Percentiles rank a stretch among this genome's conserved stretches.
These are phyloP conservation scores for Drosophila miranda DNA, from an alignment of 1,140 invertebrate species.

Conservation along the genomic window DNA sequence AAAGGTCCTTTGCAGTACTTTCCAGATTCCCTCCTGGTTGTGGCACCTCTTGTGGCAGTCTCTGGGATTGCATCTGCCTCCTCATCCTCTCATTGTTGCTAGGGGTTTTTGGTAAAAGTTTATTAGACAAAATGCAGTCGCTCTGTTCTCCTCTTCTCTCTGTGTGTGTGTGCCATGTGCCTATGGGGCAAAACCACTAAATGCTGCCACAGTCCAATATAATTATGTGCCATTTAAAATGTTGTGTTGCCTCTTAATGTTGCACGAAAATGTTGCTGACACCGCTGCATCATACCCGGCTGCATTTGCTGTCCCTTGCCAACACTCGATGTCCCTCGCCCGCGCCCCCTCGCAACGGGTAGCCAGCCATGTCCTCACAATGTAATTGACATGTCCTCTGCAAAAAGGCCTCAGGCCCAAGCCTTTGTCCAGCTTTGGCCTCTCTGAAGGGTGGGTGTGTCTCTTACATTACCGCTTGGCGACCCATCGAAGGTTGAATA, in stretches of 20 bases:
- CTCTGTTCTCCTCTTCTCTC: neutral
- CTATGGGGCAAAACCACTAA: conserved; percentile 51
- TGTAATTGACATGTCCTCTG: conserved; percentile 73
- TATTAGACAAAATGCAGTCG: conserved; percentile 69
- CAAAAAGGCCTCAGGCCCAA: conserved; percentile 26
- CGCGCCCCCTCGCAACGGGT: too few species aligned
- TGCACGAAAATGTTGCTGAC: conserved; percentile 29
- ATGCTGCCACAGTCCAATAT: conserved; percentile 69
- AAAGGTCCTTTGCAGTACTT: conserved; percentile 48
- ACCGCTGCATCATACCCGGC: conserved; percentile 17
- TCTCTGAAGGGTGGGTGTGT: neutral
- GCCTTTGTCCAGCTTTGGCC: conserved; percentile 16
- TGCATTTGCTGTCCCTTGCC: conserved; percentile 27
- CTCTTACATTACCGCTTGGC: conserved; percentile 66
- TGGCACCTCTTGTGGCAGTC: conserved; percentile 2
- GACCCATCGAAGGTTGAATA: conserved; percentile 74
- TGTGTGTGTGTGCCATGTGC: conserved; percentile 23
- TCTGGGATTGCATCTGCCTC: neutral
- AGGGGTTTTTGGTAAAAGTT: conserved; percentile 57
- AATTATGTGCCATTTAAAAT: conserved; percentile 78
- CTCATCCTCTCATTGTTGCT: conserved; percentile 30
- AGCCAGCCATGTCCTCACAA: conserved; percentile 55
- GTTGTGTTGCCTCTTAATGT: conserved; percentile 57
- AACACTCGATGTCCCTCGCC: too few species aligned
- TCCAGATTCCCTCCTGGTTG: conserved; percentile 30